A percentile compares a stretch with the other conserved stretches of the same genome.
Conservation (phyloP, 2,888 invertebrate species). For the Aromia moschata region DNA sequence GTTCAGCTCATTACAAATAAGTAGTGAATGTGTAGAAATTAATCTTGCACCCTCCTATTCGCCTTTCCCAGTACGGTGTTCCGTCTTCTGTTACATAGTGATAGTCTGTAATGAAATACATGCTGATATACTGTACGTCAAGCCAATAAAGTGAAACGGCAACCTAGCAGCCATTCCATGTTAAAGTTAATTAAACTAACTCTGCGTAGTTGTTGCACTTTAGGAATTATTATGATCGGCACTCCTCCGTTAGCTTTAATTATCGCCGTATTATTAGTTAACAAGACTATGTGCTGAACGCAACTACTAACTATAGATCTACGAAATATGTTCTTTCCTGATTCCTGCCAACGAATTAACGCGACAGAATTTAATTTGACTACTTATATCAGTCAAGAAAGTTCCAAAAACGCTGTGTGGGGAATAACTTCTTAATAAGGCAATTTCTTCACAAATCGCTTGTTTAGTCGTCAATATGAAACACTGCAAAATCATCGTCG, state of each 20-base stretch:
- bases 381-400: too few relatives aligned
- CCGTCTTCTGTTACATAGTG: conserved; percentile 2
- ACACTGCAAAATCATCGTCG: too few relatives aligned
- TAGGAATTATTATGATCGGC: conserved; percentile 23
- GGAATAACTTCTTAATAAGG: too few relatives aligned
- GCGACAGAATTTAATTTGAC: too few relatives aligned
- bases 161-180: not conserved
- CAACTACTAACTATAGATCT: not conserved
- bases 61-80: not conserved
- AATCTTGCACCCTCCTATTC: not conserved
- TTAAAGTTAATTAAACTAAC: conserved; percentile 31
- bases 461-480: too few relatives aligned
- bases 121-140: conserved; percentile 1
- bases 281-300: not conserved
- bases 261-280: not conserved
- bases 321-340: not conserved
- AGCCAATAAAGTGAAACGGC: not conserved
- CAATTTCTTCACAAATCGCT: too few relatives aligned
- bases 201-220: conserved; percentile 29
- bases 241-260: conserved; percentile 4
- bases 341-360: not conserved
- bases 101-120: not conserved
- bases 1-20: too few relatives aligned
- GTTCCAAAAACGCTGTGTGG: too few relatives aligned
- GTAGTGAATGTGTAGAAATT: too few relatives aligned